Base-by-base conservation (phyloP, 2,113 vertebrate species). In the Gulo gulo region DNA sequence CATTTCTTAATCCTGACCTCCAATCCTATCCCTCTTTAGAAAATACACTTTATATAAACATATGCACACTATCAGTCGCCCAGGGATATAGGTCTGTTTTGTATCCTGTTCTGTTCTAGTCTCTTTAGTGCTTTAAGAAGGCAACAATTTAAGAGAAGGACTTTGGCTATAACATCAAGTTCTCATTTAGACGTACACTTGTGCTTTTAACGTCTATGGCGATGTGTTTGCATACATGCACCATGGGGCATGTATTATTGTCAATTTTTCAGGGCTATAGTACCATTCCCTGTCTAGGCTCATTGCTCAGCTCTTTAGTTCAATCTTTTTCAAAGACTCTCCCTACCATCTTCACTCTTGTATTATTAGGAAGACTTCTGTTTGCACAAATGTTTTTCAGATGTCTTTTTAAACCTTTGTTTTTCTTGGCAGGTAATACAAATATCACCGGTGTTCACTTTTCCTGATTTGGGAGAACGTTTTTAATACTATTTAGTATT, bases 1-100 rank as follows among this genome's bases (percentile, higher is more conserved):
- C n/a, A 47, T 95, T 52, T 93, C 67, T 94, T 93, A 85, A 92
- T 90, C 61, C 88, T 47, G 23, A 95, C 88, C 85, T 88, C 71
- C 61, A 91, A 97, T 88, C 63, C 88, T 59, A 69, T 67, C 34
- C 50, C 57, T 88, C 18, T 91, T 79, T 39, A 94, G 45, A 91
- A 96, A 86, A 57, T n/a, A 23, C 31, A n/a, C 74, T 96, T 86
- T 84, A 29, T 81, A 23, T 87, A 92, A 96, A 93, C 80, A 88
- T 10, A n/a, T 18, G 26, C 18, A 76, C 57, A 42, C 47, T 55
- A 13, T 82, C 36, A 23, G 47, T 63, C 88, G 10, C 39, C 42
- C 3, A 15, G 85, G 52, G 47, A 69, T 16, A 42, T 13, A 71
- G 50, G 39, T 90, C 83, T 97, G 34, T 16, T 93, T 96, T 94